Evolutionary conservation across 2,113 vertebrate genomes (phyloP).

Genomic region (Ovis canadensis): DNA sequence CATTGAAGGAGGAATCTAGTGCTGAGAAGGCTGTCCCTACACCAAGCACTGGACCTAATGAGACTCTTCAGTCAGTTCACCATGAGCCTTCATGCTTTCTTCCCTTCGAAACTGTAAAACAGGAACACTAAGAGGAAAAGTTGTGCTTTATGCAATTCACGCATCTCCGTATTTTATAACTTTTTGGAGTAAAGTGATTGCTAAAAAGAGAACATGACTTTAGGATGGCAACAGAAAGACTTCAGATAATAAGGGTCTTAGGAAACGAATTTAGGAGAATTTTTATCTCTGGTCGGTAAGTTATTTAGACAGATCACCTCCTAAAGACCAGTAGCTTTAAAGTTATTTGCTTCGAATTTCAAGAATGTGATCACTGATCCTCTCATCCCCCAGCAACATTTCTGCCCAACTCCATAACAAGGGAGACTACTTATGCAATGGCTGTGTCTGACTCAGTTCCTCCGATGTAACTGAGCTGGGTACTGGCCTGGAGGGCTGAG

Average conservation of each 20-base stretch:
- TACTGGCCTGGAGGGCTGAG: neutral
- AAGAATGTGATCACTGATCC: neutral
- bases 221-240: neutral
- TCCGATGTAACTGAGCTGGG: neutral
- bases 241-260: neutral
- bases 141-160: neutral
- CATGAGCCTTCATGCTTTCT: accelerated
- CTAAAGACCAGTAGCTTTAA: neutral
- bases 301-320: neutral
- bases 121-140: neutral
- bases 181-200: neutral
- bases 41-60: neutral
- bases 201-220: neutral
- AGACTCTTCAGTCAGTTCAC: neutral
- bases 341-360: neutral
- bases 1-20: neutral
- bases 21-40: no score
- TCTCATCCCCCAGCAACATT: neutral
- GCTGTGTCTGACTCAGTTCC: neutral
- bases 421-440: neutral
- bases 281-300: neutral
- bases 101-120: neutral
- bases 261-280: neutral
- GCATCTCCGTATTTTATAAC: neutral
- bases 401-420: neutral